Conservation (phyloP, 2,888 invertebrate species). For the Eubasilissa splendida region DNA sequence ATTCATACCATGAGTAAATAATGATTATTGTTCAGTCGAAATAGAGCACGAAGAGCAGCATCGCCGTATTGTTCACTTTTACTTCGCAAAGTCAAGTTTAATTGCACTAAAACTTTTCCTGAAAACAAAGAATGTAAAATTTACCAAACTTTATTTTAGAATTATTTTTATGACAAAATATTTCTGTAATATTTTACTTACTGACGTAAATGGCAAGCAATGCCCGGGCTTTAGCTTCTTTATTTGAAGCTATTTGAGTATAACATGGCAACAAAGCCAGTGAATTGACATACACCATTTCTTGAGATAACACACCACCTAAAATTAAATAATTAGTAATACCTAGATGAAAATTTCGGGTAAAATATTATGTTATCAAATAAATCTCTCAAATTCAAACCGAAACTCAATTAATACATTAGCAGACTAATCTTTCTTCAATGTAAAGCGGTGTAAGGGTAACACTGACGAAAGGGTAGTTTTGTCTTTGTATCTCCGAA, state of each 20-base stretch:
- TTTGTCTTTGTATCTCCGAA: no score
- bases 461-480: no score
- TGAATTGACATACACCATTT: conserved; percentile 72
- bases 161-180: not conserved
- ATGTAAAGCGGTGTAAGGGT: no score
- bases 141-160: conserved; percentile 6
- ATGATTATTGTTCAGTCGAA: conserved; percentile 94
- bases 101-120: conserved; percentile 92
- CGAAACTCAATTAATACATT: no score
- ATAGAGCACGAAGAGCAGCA: conserved; percentile 87
- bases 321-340: conserved; percentile 26
- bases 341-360: no score
- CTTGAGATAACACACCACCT: conserved; percentile 75
- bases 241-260: conserved; percentile 66
- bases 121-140: conserved; percentile 60
- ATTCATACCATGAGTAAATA: conserved; percentile 83
- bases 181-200: conserved; percentile 65
- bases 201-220: conserved; percentile 88
- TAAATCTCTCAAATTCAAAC: no score
- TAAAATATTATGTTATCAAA: no score
- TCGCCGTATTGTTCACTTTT: conserved; percentile 95
- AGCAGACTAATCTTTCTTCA: no score
- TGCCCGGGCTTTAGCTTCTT: conserved; percentile 75
- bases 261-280: conserved; percentile 66
- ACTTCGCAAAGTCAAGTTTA: conserved; percentile 90